Conservation (phyloP, 2,888 invertebrate species). For the Hypercompe scribonia region DNA sequence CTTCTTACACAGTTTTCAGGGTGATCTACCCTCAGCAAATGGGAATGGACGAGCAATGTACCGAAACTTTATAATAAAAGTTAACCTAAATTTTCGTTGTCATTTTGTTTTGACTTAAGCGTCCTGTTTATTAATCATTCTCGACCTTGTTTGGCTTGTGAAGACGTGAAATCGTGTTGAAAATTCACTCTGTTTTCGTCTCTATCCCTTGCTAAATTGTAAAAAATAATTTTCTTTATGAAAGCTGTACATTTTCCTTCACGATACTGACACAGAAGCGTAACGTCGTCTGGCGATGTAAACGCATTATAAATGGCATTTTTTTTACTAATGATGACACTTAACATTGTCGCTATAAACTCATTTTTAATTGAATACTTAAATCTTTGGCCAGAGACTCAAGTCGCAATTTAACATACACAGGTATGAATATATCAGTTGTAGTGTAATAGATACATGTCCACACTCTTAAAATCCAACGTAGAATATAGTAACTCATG, state of each 20-base stretch:
- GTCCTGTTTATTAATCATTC: constrained; percentile 54
- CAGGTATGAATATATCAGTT: background rate
- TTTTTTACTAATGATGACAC: background rate
- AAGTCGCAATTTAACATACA: background rate
- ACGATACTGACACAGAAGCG: constrained; percentile 3
- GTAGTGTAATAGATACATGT: background rate
- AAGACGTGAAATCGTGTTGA: constrained; percentile 31
- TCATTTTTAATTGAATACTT: background rate
- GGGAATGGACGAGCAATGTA: constrained; percentile 60
- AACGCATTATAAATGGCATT: background rate
- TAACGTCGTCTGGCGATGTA: background rate
- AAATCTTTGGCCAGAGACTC: background rate
- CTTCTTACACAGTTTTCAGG: constrained; percentile 76
- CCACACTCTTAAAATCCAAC: background rate
- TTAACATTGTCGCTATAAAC: background rate
- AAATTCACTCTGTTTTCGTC: constrained; percentile 31
- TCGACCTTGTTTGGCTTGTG: constrained; percentile 38
- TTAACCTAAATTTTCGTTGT: constrained; percentile 65
- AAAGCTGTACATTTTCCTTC: constrained; percentile 5
- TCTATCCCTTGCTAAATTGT: constrained; percentile 16
- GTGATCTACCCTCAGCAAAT: constrained; percentile 69
- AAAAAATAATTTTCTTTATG: constrained; percentile 21
- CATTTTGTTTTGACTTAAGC: constrained; percentile 71
- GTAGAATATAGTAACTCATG: background rate
- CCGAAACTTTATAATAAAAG: constrained; percentile 67